Conservation (phyloP, 2,888 invertebrate genomes). For the Pyrocoelia pectoralis region DNA sequence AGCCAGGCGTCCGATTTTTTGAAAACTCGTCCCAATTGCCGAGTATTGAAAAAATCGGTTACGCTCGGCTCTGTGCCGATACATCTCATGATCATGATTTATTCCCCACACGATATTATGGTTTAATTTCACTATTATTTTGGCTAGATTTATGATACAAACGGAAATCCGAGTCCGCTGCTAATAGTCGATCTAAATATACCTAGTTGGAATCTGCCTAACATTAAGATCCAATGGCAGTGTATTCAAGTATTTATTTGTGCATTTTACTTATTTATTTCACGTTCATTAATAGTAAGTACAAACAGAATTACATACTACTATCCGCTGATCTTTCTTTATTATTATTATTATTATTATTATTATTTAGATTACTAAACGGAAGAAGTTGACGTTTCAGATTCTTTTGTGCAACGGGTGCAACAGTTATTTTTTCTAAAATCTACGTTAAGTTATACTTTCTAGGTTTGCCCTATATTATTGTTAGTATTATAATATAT, state of each 20-base stretch:
- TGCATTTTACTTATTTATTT: constrained; percentile 45
- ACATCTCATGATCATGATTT: constrained; percentile 16
- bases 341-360: constrained; percentile 2
- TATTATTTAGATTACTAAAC: constrained; percentile 26
- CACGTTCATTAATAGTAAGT: constrained; percentile 24
- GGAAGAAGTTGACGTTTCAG: constrained; percentile 37
- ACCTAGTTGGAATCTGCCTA: constrained; percentile 56
- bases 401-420: constrained; percentile 55
- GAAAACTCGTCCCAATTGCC: neutral
- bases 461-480: constrained; percentile 39
- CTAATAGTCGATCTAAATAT: constrained; percentile 38
- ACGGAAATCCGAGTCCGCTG: constrained; percentile 40
- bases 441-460: constrained; percentile 49
- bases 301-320: constrained; percentile 22
- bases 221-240: constrained; percentile 54
- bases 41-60: constrained; percentile 4
- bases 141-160: constrained; percentile 30
- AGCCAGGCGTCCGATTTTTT: constrained; percentile 3
- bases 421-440: constrained; percentile 51
- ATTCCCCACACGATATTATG: constrained; percentile 6
- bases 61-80: constrained; percentile 6
- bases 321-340: constrained; percentile 21
- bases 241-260: constrained; percentile 53
- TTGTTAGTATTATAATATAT: constrained; percentile 51
- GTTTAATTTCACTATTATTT: constrained; percentile 20